Evolutionary conservation across 2,888 invertebrate species (phyloP), one percentile per base, ranked within the genome.

Genomic region (Dilophus febrilis): DNA sequence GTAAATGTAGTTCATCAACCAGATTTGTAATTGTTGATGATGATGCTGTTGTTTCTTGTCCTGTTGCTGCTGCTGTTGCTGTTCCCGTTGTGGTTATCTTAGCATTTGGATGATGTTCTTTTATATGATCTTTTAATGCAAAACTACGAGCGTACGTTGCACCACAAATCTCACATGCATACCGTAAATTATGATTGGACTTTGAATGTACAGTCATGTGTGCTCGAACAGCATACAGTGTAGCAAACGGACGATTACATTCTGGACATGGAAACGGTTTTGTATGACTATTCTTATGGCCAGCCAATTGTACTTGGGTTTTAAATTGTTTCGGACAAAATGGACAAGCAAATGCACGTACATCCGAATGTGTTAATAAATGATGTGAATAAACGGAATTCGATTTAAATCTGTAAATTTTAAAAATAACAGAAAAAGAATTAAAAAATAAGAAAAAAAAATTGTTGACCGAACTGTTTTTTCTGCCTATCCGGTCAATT

Each of bases 301-400:
- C 82, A 2, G 80, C 77, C 2, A 84, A 61, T 50, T 83, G 83
- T 0, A 84, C 84, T 0, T 77, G 71, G 0, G 83, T 84, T 52
- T 83, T 84, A 60, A 84, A 84, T 1, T 80, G 72, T 52, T 84
- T 84, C 0, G 80, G 75, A 46, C 84, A 84, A 52, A 64, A 75
- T 1, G 80, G 74, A 50, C 84, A 84, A 47, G 74, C 74, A 57
- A 81, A 84, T 6, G 74, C 72, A 12, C 82, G 71, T n/a, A 74
- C 77, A 5, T 79, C 74, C 0, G 78, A 78, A 51, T 84, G 84
- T 1, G 77, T 83, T 34, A 76, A 59, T 38, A 82, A 52, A 49
- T 84, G 84, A 50, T 84, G 83, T 48, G 78, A 77, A 61, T 78
- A 84, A 0, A 80, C 82, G 42, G 81, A 78, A 48, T 81, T 78